These are phyloP conservation scores for Chiroxiphia lanceolata DNA, from an alignment of 2,797 vertebrate genomes.

Conservation along the genomic window DNA sequence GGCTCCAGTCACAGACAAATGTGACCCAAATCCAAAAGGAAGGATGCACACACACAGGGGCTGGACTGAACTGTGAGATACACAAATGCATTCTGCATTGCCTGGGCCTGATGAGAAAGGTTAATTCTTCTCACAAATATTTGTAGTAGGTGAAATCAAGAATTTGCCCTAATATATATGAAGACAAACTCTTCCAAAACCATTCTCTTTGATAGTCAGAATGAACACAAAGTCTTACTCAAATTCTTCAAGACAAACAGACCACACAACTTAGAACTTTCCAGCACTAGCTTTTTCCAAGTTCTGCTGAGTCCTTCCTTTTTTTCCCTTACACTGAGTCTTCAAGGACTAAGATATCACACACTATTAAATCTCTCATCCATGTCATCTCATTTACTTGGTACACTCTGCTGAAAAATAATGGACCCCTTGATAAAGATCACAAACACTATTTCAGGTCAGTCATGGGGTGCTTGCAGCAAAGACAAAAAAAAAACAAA, in stretches of 20 bases:
- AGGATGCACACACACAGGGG: neutral
- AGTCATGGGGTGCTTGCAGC: neutral
- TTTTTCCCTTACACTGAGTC: neutral
- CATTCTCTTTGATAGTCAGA: neutral
- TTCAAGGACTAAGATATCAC: neutral
- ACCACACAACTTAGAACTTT: neutral
- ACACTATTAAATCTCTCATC: neutral
- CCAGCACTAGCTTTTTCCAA: neutral
- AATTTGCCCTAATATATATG: neutral
- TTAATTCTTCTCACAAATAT: neutral
- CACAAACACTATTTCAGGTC: neutral
- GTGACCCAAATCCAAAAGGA: neutral
- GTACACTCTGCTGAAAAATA: neutral
- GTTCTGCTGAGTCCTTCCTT: neutral
- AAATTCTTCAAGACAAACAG: neutral
- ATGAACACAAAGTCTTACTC: neutral
- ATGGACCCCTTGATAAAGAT: neutral
- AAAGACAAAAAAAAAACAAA: neutral
- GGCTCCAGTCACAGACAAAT: neutral
- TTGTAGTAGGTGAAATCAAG: neutral
- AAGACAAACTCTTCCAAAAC: neutral
- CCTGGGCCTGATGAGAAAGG: neutral
- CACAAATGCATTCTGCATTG: neutral
- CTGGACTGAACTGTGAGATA: neutral
- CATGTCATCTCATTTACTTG: neutral